Evolutionary conservation across 2,888 invertebrate species (phyloP), one percentile per base, ranked within the genome.

Genomic region (Pristionchus fissidentatus): DNA sequence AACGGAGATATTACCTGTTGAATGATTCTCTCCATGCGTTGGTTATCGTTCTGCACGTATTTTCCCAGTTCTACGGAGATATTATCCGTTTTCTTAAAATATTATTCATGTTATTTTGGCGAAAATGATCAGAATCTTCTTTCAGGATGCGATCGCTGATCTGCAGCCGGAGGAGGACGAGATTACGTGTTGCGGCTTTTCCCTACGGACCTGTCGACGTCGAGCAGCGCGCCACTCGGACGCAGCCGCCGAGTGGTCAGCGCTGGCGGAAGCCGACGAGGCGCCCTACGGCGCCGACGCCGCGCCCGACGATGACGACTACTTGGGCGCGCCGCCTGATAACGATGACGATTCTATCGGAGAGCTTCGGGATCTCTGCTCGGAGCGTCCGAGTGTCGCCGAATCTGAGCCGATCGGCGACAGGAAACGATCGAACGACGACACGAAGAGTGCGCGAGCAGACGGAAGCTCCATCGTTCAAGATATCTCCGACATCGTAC

Each of bases 101-200:
- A n/a, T n/a, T n/a, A n/a, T n/a, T n/a, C n/a, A n/a, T n/a, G n/a
- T n/a, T n/a, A n/a, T n/a, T n/a, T n/a, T n/a, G n/a, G n/a, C n/a
- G n/a, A n/a, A n/a, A n/a, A n/a, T n/a, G n/a, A n/a, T n/a, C 29
- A 4, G 1, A 43, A 32, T 46, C 1, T n/a, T 26, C 26, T 29
- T 86, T 62, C 84, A 87, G 85, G 87, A 86, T 82, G 88, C 87
- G 5, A 86, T 86, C 55, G 86, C 82, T 32, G 84, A 85, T 77
- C 85, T 87, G 22, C 80, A 84, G 19, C 78, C 87, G 15, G 84
- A 83, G 13, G 60, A 84, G 49, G 83, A 83, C 29, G 85, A 87
- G 55, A 78, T 84, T 77, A 85, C 62, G n/a, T 81, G 80, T n/a
- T 81, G 80, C 22, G 80, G 80, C 1, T 57, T 29, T 13, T 79